These are phyloP conservation scores for Lineus longissimus DNA, from an alignment of 1,140 invertebrate genomes.

Conservation along the genomic window DNA sequence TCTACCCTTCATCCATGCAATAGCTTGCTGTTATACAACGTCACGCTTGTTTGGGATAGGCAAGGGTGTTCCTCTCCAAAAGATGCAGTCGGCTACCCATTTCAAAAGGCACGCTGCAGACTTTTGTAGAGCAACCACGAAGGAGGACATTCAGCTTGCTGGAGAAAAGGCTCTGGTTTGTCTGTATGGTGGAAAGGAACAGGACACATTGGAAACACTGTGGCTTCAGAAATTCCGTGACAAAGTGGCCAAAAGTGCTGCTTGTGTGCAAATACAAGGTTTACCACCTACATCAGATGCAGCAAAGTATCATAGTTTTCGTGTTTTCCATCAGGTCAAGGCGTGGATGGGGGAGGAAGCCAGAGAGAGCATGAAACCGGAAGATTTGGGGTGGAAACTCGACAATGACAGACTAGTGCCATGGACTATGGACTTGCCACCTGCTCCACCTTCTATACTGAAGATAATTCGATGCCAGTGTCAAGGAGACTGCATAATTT, in stretches of 20 bases:
- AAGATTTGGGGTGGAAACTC: background rate
- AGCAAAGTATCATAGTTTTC: slow-evolving; percentile 5
- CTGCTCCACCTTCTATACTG: slow-evolving; percentile 14
- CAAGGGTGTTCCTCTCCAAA: background rate
- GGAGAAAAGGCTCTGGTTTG: background rate
- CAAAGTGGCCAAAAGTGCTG: background rate
- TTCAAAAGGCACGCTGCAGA: background rate
- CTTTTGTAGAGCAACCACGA: background rate
- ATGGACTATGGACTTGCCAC: background rate
- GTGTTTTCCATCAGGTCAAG: slow-evolving; percentile 12
- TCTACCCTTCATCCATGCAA: background rate
- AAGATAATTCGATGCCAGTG: slow-evolving; percentile 13
- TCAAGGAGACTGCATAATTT: slow-evolving; percentile 15
- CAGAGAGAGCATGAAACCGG: background rate
- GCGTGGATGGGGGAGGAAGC: background rate
- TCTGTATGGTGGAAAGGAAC: background rate
- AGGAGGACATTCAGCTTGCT: background rate
- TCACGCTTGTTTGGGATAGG: background rate
- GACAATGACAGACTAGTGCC: background rate
- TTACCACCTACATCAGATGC: slow-evolving; percentile 10
- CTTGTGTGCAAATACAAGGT: background rate
- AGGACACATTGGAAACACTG: background rate
- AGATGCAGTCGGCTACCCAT: background rate
- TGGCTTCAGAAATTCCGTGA: background rate
- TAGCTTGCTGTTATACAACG: background rate